Evolutionary conservation across 2,888 invertebrate genomes (phyloP), one percentile per base, ranked within the genome.

Genomic region (Prostheceraeus crozeri): DNA sequence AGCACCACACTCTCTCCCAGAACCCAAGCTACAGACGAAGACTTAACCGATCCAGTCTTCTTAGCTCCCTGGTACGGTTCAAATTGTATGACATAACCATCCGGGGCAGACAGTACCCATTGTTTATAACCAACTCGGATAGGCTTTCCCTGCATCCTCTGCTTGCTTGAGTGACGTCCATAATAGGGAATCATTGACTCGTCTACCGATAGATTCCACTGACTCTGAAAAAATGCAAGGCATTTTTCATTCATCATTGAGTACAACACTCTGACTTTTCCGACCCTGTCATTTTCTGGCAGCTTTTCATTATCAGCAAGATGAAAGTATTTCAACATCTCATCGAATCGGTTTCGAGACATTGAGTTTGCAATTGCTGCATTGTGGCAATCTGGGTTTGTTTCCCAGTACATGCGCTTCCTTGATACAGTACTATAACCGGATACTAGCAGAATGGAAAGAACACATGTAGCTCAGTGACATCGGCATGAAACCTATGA

Each of bases 1-100:
- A 40, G 40, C 14, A 40, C 40, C 14, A 40, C 40, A 21, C 19
- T 14, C 40, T 40, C 40, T 40, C 40, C 40, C 10, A 33, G 33
- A 33, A 10, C 33, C 33, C 33, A 33, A 33, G 33, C n/a, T 33
- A n/a, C n/a, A n/a, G 33, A n/a, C n/a, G 33, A 11, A 11, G 33
- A 33, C n/a, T 33, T 33, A 10, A 33, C n/a, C n/a, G 33, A 33
- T 33, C n/a, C 10, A 10, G 8, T n/a, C 10, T 33, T 33, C n/a
- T 33, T 33, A 11, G 33, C 33, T n/a, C 33, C 33, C 33, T 33
- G 33, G n/a, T 33, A 33, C n/a, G 33, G 33, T 10, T 33, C 33
- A 33, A 33, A 33, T 33, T 33, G 33, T n/a, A 33, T n/a, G 33
- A 33, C 33, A 33, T 33, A 33, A n/a, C 33, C 33, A 10, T 33